These are phyloP conservation scores for Plemyria rubiginata DNA, from an alignment of 2,888 invertebrate genomes.

Conservation along the genomic window DNA sequence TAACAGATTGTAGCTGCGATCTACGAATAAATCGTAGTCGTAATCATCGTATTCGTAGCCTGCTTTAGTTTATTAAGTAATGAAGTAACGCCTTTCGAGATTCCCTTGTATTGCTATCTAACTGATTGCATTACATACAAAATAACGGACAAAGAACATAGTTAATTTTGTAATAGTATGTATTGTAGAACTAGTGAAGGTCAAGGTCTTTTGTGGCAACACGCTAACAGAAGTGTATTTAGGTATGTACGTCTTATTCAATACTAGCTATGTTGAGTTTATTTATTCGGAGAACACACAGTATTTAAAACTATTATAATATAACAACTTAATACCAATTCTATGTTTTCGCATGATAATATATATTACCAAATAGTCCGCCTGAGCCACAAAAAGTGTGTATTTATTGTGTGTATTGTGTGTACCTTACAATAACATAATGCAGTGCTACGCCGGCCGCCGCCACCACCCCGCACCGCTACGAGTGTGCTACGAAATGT, in stretches of 20 bases:
- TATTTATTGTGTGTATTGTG: not conserved
- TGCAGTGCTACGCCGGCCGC: constrained; percentile 18
- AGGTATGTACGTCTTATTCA: no score
- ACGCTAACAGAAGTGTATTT: not conserved
- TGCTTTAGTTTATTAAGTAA: not conserved
- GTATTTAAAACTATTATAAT: no score
- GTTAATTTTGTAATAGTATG: not conserved
- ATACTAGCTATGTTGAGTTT: no score
- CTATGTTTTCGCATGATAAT: no score
- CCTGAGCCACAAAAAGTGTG: not conserved
- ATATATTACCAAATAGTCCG: no score
- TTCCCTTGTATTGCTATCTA: not conserved
- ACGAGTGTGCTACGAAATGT: constrained; percentile 25
- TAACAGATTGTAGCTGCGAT: not conserved
- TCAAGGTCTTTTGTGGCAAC: not conserved
- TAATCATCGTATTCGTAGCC: no score
- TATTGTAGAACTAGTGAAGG: not conserved
- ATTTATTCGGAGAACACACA: no score
- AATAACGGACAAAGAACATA: not conserved
- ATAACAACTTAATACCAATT: no score
- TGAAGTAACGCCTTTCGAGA: not conserved
- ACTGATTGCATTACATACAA: not conserved
- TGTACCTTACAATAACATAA: constrained; percentile 4
- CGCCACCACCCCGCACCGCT: constrained; percentile 3
- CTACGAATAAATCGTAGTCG: no score